Conservation (phyloP, 2,888 invertebrate species). For the Macrosiphum euphorbiae region DNA sequence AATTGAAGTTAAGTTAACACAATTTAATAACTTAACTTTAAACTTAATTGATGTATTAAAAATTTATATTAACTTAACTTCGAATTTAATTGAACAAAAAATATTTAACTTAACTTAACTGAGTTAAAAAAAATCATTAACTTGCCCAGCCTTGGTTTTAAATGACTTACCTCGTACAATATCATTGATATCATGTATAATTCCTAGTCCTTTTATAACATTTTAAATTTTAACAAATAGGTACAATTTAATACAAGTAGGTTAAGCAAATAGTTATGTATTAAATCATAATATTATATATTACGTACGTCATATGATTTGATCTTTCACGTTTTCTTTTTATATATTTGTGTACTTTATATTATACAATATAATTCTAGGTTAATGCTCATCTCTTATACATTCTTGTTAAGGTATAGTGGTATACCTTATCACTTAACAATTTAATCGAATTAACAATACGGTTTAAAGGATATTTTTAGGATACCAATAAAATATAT, state of each 20-base stretch:
- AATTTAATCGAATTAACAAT: not conserved
- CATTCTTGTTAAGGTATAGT: not conserved
- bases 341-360: not conserved
- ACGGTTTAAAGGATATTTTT: not conserved
- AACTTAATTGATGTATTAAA: no score
- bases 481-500: not conserved
- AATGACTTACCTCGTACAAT: not conserved
- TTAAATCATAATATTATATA: not conserved
- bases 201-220: not conserved
- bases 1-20: no score
- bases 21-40: no score
- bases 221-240: not conserved
- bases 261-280: not conserved
- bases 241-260: not conserved
- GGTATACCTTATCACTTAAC: not conserved
- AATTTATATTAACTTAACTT: no score
- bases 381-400: not conserved
- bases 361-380: not conserved
- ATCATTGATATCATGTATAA: not conserved
- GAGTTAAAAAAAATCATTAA: no score
- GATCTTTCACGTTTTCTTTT: not conserved
- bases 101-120: no score
- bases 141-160: no score
- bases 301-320: no score
- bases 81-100: no score